Conservation (phyloP, 2,113 vertebrate species). For the Gopherus evgoodei region DNA sequence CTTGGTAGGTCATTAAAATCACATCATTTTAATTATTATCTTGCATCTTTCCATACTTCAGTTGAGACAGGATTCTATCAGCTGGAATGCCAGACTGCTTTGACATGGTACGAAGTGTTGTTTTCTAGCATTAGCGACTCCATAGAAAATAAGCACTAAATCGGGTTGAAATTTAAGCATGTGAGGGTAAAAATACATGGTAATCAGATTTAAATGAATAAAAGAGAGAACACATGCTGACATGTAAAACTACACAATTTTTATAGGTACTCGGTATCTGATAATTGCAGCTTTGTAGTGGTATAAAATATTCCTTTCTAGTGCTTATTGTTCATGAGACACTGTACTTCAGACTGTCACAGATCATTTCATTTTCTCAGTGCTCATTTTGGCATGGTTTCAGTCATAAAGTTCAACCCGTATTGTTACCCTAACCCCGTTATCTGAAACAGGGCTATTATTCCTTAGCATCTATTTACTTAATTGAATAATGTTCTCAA, state of each 20-base stretch:
- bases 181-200: not conserved
- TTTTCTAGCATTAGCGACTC: not conserved
- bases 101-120: not conserved
- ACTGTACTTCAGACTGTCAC: accelerated
- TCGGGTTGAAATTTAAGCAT: accelerated
- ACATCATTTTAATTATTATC: not conserved
- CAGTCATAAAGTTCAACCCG: accelerated
- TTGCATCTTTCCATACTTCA: accelerated
- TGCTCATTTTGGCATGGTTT: accelerated
- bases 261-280: not conserved
- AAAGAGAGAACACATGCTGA: not conserved
- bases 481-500: not conserved
- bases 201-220: not conserved
- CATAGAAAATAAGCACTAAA: not conserved
- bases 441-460: not conserved
- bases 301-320: not conserved
- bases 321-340: accelerated
- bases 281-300: not conserved
- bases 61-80: not conserved
- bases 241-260: not conserved
- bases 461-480: not conserved
- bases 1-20: not conserved
- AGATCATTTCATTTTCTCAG: accelerated
- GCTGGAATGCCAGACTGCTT: not conserved
- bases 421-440: accelerated